phyloP scores from a whole-genome alignment of 2,797 vertebrate species.

The Aldrovandia affinis region DNA sequence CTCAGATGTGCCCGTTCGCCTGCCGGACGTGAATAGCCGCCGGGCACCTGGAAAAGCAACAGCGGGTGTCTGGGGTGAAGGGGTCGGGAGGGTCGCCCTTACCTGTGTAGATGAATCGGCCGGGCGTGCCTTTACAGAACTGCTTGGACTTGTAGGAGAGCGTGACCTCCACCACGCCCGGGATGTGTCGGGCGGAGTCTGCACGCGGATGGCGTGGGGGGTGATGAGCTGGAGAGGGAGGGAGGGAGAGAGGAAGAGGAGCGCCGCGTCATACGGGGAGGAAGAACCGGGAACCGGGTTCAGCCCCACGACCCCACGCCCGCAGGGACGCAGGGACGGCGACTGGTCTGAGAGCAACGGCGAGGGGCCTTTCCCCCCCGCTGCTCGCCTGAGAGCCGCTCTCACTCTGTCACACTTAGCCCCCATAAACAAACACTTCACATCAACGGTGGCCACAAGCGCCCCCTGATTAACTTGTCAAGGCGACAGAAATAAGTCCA shows the following conservation, averaged over 20 bases:
- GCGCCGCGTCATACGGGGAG: slow-evolving; percentile 27
- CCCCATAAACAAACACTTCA: background rate
- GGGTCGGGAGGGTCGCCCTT: slow-evolving; percentile 45
- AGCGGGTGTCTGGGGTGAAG: background rate
- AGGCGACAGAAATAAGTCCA: background rate
- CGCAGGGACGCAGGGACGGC: no score
- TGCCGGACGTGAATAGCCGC: background rate
- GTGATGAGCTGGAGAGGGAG: slow-evolving; percentile 86
- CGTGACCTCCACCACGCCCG: slow-evolving; percentile 96
- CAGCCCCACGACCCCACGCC: no score
- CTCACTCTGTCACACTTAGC: background rate
- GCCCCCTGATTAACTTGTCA: background rate
- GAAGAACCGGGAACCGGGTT: background rate
- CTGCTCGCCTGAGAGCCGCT: background rate
- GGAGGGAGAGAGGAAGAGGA: slow-evolving; percentile 8
- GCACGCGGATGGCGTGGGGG: slow-evolving; percentile 95
- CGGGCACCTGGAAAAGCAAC: background rate
- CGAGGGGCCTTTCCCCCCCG: no score
- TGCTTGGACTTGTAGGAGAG: slow-evolving; percentile 99
- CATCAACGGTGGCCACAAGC: background rate
- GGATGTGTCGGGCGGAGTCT: slow-evolving; percentile 88
- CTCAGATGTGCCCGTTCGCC: background rate
- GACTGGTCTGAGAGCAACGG: no score
- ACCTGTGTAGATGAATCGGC: slow-evolving; percentile 99
- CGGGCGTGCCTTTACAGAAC: slow-evolving; percentile 98